Conservation (phyloP, 2,113 vertebrate species). For the Sigmodon hispidus region DNA sequence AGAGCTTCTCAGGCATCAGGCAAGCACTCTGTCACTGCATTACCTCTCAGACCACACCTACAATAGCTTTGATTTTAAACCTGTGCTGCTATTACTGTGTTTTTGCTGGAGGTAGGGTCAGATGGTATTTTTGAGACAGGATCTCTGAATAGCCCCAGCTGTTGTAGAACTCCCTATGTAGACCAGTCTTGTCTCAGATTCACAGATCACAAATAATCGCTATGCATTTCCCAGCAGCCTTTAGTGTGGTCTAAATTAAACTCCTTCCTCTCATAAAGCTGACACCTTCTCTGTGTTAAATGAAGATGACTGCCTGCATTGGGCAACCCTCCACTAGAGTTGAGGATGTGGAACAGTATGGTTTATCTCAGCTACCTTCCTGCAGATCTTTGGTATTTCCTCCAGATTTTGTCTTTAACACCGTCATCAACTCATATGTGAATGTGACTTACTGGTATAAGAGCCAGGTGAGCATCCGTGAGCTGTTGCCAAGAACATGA, state of each 20-base stretch:
- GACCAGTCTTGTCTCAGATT: background rate
- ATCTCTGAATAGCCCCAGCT: background rate
- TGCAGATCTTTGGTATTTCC: background rate
- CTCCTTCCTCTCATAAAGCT: background rate
- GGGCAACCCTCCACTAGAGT: background rate
- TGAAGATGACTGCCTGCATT: background rate
- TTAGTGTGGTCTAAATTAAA: conserved; percentile 26
- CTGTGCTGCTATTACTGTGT: background rate
- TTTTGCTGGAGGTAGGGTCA: background rate
- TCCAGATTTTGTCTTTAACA: background rate
- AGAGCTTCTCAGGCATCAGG: background rate
- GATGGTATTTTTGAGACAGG: background rate
- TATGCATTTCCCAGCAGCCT: conserved; percentile 17
- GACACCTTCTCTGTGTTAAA: conserved; percentile 5
- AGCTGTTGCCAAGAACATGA: background rate
- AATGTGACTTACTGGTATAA: background rate
- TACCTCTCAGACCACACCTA: background rate
- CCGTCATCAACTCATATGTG: background rate
- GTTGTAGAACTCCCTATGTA: background rate
- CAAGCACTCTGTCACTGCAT: background rate
- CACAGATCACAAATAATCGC: background rate
- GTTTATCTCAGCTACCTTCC: background rate
- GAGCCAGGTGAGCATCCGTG: background rate
- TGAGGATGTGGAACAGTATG: background rate
- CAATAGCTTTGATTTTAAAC: background rate